Evolutionary conservation across 2,113 vertebrate genomes (phyloP), one percentile per base, ranked within the genome.

Genomic region (Rhodinocichla rosea): DNA sequence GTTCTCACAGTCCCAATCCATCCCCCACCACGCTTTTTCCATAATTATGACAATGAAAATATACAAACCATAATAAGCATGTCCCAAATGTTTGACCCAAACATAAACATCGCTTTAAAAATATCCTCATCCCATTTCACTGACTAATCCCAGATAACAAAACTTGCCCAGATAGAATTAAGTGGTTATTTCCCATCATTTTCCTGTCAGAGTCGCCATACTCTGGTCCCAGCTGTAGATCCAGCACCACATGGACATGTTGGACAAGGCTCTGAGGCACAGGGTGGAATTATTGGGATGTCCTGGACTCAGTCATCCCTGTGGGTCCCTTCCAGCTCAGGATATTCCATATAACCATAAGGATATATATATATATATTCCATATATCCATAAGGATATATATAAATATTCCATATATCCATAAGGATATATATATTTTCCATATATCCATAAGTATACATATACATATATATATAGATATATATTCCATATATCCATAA

Each of bases 221-320:
- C 52, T 35, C 39, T 3, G 2, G 79, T n/a, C 27, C 56, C 73
- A 90, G 7, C 35, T 37, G 33, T 4, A 35, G 44, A 42, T 78
- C 35, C 37, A 49, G 26, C 7, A 1, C 32, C 15, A 3, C 47
- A 1, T 1, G 44, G 50, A 64, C 37, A 44, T 0, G 0, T 1
- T 37, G 68, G 60, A 44, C 26, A 44, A 16, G 0, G 4, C 35
- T 33, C 26, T 37, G 27, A 28, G 59, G 76, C 18, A 57, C 4
- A 10, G 24, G 5, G 6, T 19, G 60, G 60, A 28, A 67, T 30
- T 60, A 4, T 4, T 39, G 69, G 60, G 28, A 32, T 80, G 14
- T 37, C 12, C 13, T 30, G 69, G 62, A 18, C 33, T 30, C 39
- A 19, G 2, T 13, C 26, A 71, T 27, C 50, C 35, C 35, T 40